phyloP scores from a whole-genome alignment of 1,140 invertebrate genomes.

The Sminthurinus signatus region DNA sequence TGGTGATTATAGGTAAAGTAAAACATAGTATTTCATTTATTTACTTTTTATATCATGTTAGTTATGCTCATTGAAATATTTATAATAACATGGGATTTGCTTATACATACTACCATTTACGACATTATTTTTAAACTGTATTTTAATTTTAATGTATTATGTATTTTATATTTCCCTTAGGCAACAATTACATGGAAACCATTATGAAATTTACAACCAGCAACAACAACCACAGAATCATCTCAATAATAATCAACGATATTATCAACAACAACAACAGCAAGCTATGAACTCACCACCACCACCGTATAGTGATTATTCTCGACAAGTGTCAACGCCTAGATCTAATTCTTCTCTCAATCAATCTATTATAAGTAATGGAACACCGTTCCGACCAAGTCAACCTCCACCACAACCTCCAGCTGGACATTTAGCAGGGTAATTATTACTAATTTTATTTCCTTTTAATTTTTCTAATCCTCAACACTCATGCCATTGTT shows the following conservation, averaged over 20 bases:
- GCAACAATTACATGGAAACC: neutral
- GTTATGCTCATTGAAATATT: too few relatives aligned
- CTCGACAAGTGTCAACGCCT: neutral
- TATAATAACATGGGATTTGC: too few relatives aligned
- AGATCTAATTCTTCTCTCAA: neutral
- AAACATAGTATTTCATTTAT: too few relatives aligned
- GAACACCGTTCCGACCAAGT: slow-evolving; percentile 53
- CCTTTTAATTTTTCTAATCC: neutral
- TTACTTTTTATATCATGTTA: too few relatives aligned
- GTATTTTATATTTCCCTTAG: too few relatives aligned
- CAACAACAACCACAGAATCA: neutral
- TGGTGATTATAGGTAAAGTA: slow-evolving; percentile 1
- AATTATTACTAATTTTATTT: neutral
- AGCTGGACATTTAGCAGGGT: slow-evolving; percentile 12
- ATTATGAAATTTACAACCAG: slow-evolving; percentile 7
- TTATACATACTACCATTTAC: neutral
- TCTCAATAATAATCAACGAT: neutral
- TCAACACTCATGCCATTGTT: neutral
- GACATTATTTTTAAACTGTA: neutral
- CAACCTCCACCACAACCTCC: slow-evolving; percentile 81
- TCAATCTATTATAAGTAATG: neutral
- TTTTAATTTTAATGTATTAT: too few relatives aligned
- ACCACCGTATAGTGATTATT: slow-evolving; percentile 1
- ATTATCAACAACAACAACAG: neutral
- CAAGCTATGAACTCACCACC: slow-evolving; percentile 3